Conservation (phyloP, 2,888 invertebrate genomes). For the Aleiodes leptofemur region DNA sequence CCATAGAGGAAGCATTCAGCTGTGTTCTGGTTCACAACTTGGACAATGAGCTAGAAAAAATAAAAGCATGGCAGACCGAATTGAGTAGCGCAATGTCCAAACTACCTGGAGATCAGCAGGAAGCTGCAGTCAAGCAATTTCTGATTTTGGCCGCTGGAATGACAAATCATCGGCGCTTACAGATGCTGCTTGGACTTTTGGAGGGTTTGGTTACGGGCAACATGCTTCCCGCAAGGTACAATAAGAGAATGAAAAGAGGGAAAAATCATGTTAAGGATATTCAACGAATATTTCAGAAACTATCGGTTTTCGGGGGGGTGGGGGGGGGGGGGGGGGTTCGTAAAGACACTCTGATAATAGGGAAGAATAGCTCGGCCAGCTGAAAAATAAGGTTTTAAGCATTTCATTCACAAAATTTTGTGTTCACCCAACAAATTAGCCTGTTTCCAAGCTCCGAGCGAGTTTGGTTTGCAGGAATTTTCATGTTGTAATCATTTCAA, state of each 20-base stretch:
- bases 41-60: constrained; percentile 83
- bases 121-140: constrained; percentile 85
- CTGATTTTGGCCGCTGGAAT: constrained; percentile 84
- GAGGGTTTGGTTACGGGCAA: constrained; percentile 85
- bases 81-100: constrained; percentile 82
- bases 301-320: background rate
- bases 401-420: too few relatives aligned
- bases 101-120: constrained; percentile 84
- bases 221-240: constrained; percentile 85
- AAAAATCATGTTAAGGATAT: background rate
- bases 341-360: too few relatives aligned
- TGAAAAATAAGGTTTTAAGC: too few relatives aligned
- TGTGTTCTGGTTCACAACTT: constrained; percentile 89
- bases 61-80: constrained; percentile 82
- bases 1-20: constrained; percentile 92
- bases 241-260: constrained; percentile 50
- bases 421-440: too few relatives aligned
- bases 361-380: too few relatives aligned
- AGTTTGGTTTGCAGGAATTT: too few relatives aligned
- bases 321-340: too few relatives aligned
- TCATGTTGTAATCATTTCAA: too few relatives aligned
- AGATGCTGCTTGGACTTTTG: constrained; percentile 85
- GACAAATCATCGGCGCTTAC: constrained; percentile 85
- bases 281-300: background rate
- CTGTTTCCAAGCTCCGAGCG: too few relatives aligned